Conservation (phyloP, 2,113 vertebrate species). For the Pachycephala philippinensis region DNA sequence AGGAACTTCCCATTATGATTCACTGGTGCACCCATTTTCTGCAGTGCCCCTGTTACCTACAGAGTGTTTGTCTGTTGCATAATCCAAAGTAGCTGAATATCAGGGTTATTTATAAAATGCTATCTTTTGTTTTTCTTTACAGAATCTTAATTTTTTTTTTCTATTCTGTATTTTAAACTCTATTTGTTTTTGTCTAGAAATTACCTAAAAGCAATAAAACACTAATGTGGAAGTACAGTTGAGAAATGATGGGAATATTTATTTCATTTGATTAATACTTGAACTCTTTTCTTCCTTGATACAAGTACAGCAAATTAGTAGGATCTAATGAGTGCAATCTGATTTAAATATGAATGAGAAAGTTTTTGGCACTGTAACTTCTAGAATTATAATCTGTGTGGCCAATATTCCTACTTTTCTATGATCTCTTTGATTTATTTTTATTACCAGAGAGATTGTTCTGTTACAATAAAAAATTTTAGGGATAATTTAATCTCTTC, state of each 20-base stretch:
- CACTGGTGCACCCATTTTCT: neutral
- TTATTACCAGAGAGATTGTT: neutral
- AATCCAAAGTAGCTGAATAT: neutral
- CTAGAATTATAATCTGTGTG: neutral
- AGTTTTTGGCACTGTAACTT: neutral
- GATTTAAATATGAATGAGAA: neutral
- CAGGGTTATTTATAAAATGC: neutral
- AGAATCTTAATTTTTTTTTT: neutral
- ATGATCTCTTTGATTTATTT: neutral
- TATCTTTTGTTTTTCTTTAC: neutral
- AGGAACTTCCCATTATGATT: rapidly evolving
- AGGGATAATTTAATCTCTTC: neutral
- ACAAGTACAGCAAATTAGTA: neutral
- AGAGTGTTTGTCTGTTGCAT: neutral
- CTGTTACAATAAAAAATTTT: neutral
- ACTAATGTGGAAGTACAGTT: neutral
- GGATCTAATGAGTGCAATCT: neutral
- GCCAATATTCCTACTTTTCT: neutral
- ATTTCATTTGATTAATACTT: neutral
- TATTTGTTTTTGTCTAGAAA: neutral
- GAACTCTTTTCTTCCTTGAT: neutral
- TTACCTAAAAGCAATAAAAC: neutral
- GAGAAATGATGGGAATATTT: neutral
- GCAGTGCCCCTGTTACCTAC: neutral
- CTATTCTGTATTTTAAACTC: neutral